These are phyloP conservation scores for Panthera uncia DNA, from an alignment of 2,113 vertebrate genomes.

Conservation along the genomic window DNA sequence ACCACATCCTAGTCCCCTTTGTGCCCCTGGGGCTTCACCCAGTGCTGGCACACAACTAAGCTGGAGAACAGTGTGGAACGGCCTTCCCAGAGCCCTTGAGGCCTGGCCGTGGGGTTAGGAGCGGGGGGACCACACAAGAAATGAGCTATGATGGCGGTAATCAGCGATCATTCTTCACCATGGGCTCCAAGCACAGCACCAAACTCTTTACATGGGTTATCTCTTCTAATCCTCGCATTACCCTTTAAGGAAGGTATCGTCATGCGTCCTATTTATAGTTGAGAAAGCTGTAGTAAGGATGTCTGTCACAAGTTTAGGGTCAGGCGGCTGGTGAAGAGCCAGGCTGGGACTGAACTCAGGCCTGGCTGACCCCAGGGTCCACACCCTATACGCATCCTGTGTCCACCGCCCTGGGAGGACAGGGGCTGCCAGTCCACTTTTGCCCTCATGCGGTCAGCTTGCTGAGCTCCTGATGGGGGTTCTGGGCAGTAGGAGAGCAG, in stretches of 20 bases:
- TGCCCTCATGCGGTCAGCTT: neutral
- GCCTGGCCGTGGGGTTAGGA: neutral
- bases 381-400: neutral
- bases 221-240: neutral
- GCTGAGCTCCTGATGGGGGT: neutral
- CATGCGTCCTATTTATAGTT: neutral
- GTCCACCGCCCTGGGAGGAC: neutral
- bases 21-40: neutral
- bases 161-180: accelerated
- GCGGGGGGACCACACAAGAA: neutral
- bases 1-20: neutral
- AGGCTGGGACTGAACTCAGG: neutral
- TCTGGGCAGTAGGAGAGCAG: neutral
- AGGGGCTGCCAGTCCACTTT: neutral
- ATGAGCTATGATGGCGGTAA: neutral
- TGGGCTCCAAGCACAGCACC: neutral
- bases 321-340: neutral
- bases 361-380: neutral
- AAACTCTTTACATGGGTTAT: neutral
- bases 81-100: neutral
- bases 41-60: neutral
- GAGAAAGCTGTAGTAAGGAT: neutral
- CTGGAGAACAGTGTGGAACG: neutral
- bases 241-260: neutral
- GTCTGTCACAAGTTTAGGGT: neutral